Conservation (phyloP, 2,797 vertebrate species). For the Sandelia bainsii region DNA sequence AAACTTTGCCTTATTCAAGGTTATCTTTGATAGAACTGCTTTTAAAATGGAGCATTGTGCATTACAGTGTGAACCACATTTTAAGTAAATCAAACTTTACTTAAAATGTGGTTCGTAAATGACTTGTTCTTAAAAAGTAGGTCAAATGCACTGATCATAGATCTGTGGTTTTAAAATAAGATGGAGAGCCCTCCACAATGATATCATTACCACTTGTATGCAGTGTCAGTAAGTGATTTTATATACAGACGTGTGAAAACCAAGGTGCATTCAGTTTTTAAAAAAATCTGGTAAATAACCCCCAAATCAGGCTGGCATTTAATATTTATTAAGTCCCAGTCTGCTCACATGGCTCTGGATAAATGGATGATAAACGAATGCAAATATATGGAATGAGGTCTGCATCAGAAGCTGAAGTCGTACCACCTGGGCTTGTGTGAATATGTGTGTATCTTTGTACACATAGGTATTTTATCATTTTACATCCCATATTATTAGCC, state of each 20-base stretch:
- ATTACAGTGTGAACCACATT: not conserved
- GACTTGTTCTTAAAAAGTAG: not conserved
- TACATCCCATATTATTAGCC: slow-evolving; percentile 22
- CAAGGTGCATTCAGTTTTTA: not conserved
- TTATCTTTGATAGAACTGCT: not conserved
- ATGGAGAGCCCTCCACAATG: not conserved
- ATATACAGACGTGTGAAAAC: not conserved
- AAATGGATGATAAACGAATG: slow-evolving; percentile 79
- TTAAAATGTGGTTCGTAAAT: not conserved
- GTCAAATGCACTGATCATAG: not conserved
- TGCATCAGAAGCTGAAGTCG: slow-evolving; percentile 68
- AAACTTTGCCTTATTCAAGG: not conserved
- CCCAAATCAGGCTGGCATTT: slow-evolving; percentile 22
- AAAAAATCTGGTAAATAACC: slow-evolving; percentile 6
- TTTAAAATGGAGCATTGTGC: not conserved
- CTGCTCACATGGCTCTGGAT: slow-evolving; percentile 57
- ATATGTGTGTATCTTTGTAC: slow-evolving; percentile 43
- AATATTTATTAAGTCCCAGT: slow-evolving; percentile 32
- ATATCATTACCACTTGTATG: not conserved
- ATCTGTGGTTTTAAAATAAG: slow-evolving; percentile 7
- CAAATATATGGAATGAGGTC: slow-evolving; percentile 85
- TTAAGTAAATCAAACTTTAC: no score
- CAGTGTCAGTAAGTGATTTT: slow-evolving; percentile 17
- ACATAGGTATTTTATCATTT: slow-evolving; percentile 42
- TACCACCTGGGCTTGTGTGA: slow-evolving; percentile 53